Percentiles rank a stretch among this genome's conserved stretches.
phyloP scores from a whole-genome alignment of 2,113 vertebrate species.

The Chaetodon auriga region DNA sequence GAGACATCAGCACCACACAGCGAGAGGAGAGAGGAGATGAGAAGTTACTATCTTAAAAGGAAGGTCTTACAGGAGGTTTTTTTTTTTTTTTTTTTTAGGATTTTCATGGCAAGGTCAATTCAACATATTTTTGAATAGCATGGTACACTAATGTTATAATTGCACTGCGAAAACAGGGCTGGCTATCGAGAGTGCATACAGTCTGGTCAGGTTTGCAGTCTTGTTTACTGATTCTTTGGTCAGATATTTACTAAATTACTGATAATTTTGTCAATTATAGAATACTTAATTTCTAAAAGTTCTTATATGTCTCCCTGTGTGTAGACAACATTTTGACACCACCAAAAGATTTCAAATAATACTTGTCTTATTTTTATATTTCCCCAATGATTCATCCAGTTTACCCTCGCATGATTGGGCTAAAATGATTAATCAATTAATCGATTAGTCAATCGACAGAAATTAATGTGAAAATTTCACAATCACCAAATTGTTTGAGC shows the following conservation, averaged over 20 bases:
- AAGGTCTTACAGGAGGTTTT: slow-evolving; percentile 7
- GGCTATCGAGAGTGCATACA: neutral
- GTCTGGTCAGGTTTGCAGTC: neutral
- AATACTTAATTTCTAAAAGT: neutral
- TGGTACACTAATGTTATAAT: neutral
- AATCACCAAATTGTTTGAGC: neutral
- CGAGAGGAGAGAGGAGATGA: slow-evolving; percentile 44
- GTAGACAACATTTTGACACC: neutral
- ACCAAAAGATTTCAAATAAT: neutral
- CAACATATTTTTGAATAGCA: slow-evolving; percentile 12
- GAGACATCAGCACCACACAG: slow-evolving; percentile 71
- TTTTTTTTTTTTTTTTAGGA: slow-evolving; percentile 41
- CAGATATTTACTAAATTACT: neutral
- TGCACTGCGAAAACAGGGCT: neutral
- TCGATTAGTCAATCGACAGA: neutral
- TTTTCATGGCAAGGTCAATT: slow-evolving; percentile 25
- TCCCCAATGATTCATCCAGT: neutral
- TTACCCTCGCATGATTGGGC: neutral
- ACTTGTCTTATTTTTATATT: neutral
- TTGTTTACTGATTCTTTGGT: neutral
- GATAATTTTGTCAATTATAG: neutral
- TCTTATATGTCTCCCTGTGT: neutral
- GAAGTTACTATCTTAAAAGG: slow-evolving; percentile 15
- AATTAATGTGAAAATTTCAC: neutral
- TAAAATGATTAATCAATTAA: neutral